Conservation (phyloP, 2,888 invertebrate genomes). For the Agrochola circellaris region DNA sequence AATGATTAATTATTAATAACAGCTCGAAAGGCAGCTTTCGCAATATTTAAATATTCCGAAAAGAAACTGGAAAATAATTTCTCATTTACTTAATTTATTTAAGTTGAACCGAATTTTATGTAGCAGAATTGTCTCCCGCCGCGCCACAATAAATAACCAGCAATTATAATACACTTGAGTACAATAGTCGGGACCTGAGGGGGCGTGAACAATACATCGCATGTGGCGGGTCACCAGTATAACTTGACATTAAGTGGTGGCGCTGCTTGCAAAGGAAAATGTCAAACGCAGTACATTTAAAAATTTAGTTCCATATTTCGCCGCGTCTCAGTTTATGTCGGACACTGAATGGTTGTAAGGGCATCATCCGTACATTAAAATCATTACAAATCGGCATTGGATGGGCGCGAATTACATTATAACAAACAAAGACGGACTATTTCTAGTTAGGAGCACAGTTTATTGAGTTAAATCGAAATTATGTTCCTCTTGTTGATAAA, state of each 20-base stretch:
- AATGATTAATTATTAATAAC: background rate
- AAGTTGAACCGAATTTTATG: constrained; percentile 67
- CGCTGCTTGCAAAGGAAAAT: constrained; percentile 47
- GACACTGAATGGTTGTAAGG: constrained; percentile 35
- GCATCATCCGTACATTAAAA: constrained; percentile 84
- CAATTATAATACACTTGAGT: constrained; percentile 82
- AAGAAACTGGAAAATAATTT: constrained; percentile 34
- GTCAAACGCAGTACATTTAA: background rate
- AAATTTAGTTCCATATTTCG: constrained; percentile 7
- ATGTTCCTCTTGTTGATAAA: constrained; percentile 82
- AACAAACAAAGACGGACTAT: constrained; percentile 81
- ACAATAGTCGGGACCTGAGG: constrained; percentile 77
- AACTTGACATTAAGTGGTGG: constrained; percentile 37
- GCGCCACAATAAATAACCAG: constrained; percentile 80
- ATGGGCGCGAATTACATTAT: constrained; percentile 84
- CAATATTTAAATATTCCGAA: constrained; percentile 23
- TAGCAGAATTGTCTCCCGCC: constrained; percentile 72
- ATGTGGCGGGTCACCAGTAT: constrained; percentile 46
- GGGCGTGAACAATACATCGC: constrained; percentile 76
- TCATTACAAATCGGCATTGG: constrained; percentile 86
- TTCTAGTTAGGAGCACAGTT: constrained; percentile 76
- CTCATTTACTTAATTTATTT: constrained; percentile 62
- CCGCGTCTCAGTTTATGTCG: constrained; percentile 24
- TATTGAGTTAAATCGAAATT: constrained; percentile 87
- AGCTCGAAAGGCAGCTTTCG: background rate